phyloP scores from a whole-genome alignment of 2,797 vertebrate genomes.

The Diglossa cyanea region DNA sequence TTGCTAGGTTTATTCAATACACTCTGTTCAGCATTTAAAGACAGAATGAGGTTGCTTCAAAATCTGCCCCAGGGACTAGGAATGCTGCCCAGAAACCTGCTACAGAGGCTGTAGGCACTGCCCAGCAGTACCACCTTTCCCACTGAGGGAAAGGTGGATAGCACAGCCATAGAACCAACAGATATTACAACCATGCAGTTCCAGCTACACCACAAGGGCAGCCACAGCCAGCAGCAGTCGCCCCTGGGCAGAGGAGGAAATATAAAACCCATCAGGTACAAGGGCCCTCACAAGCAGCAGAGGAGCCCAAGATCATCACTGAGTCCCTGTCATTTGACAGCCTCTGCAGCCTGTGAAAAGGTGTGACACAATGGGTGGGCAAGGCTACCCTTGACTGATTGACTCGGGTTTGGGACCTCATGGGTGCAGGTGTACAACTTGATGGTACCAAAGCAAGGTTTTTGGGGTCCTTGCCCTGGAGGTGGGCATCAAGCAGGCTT shows the following conservation, averaged over 20 bases:
- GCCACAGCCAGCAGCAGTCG: background rate
- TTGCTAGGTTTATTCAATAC: too few species aligned
- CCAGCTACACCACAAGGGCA: background rate
- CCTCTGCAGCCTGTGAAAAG: background rate
- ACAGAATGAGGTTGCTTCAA: background rate
- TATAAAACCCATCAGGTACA: background rate
- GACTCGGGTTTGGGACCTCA: background rate
- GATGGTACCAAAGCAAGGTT: background rate
- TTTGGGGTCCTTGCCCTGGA: background rate
- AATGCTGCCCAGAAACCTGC: background rate
- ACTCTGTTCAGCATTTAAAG: too few species aligned
- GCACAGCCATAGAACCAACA: background rate
- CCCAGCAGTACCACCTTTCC: background rate
- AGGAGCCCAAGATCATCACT: background rate
- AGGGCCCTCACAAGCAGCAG: background rate
- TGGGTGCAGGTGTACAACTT: background rate
- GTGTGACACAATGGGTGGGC: fast-evolving
- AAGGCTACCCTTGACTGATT: background rate
- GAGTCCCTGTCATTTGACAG: background rate
- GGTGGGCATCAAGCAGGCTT: background rate
- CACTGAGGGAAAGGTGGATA: background rate
- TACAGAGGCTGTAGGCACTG: background rate
- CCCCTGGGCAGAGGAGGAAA: background rate
- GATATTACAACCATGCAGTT: background rate
- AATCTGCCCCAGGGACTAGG: background rate